phyloP scores from a whole-genome alignment of 2,797 vertebrate species.

The Pantherophis vulpinus region DNA sequence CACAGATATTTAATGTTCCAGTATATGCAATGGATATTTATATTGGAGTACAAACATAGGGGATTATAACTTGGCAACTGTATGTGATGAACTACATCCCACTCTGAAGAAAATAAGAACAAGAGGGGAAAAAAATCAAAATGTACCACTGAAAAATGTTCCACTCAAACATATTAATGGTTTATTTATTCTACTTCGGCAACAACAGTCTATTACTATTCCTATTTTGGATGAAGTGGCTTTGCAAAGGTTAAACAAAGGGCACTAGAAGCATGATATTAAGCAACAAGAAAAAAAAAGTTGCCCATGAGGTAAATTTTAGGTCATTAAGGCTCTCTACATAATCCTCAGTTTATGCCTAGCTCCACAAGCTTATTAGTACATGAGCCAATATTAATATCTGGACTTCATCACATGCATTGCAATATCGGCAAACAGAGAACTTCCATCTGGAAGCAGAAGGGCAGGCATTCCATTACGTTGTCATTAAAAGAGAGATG shows the following conservation, averaged over 20 bases:
- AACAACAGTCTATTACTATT: slow-evolving; percentile 38
- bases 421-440: background rate
- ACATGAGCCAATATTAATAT: background rate
- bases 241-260: slow-evolving; percentile 31
- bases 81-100: slow-evolving; percentile 29
- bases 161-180: slow-evolving; percentile 25
- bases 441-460: background rate
- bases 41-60: slow-evolving; percentile 37
- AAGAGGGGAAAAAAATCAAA: slow-evolving; percentile 31
- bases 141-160: slow-evolving; percentile 30
- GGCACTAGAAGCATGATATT: slow-evolving; percentile 25
- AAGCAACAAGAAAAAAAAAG: background rate
- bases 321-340: background rate
- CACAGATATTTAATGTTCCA: slow-evolving; percentile 58
- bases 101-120: slow-evolving; percentile 44
- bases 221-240: slow-evolving; percentile 27
- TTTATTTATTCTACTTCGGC: slow-evolving; percentile 21
- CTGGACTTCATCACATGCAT: background rate
- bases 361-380: slow-evolving; percentile 3
- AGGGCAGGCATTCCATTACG: background rate
- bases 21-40: slow-evolving; percentile 58
- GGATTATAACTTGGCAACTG: slow-evolving; percentile 15
- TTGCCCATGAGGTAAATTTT: slow-evolving; percentile 6
- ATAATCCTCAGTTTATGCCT: background rate
- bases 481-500: background rate